Percentiles rank a stretch among this genome's conserved stretches.
These are phyloP conservation scores for Lithosia quadra DNA, from an alignment of 2,888 invertebrate species.

Conservation along the genomic window DNA sequence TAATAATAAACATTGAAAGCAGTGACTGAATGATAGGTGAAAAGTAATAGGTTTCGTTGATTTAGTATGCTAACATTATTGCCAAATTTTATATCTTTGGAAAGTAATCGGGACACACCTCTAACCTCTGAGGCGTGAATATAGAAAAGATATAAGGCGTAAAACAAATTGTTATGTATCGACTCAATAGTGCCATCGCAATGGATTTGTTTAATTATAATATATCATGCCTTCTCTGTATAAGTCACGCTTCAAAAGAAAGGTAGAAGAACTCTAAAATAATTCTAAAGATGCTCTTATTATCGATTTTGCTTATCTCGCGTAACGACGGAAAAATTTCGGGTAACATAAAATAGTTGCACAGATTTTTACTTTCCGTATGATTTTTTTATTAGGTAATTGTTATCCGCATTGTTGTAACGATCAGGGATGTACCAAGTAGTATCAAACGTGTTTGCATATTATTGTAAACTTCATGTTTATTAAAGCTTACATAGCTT, in stretches of 20 bases:
- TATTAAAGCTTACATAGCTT: background rate
- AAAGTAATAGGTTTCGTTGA: constrained; percentile 19
- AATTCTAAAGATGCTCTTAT: too few relatives aligned
- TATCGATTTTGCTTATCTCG: too few relatives aligned
- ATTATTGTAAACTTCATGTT: background rate
- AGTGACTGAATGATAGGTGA: constrained; percentile 18
- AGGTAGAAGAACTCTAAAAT: too few relatives aligned
- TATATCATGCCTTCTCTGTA: too few relatives aligned
- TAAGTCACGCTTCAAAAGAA: too few relatives aligned
- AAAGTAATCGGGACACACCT: constrained; percentile 8
- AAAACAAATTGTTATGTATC: too few relatives aligned
- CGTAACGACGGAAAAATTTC: background rate
- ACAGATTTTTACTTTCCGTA: too few relatives aligned
- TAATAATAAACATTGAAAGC: constrained; percentile 15
- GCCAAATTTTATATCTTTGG: constrained; percentile 5
- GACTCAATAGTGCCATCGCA: too few relatives aligned
- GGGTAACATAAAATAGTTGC: too few relatives aligned
- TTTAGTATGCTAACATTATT: constrained; percentile 24
- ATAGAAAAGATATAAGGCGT: background rate
- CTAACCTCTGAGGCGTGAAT: constrained; percentile 4
- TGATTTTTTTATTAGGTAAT: background rate
- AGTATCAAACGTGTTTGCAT: too few relatives aligned
- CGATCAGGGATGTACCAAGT: background rate
- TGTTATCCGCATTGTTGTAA: background rate
- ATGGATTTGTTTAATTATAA: too few relatives aligned